Evolutionary conservation across 2,797 vertebrate genomes (phyloP).

Genomic region (Nannoperca obscura): DNA sequence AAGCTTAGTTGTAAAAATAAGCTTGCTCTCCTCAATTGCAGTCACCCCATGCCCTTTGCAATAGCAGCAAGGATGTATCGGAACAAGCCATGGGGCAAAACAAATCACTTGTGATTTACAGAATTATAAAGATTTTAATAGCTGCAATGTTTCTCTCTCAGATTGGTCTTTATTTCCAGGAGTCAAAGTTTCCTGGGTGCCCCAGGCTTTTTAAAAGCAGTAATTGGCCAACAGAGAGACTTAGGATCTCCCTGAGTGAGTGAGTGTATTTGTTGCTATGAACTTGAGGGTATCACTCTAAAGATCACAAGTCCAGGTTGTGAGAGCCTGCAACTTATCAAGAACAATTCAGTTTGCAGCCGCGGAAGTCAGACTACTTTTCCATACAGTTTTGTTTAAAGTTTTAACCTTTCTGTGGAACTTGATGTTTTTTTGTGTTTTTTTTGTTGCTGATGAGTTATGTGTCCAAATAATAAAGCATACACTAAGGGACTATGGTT

Average conservation of each 20-base stretch:
- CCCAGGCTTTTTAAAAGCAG: constrained; percentile 86
- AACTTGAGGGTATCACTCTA: constrained; percentile 88
- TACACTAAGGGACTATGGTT: constrained; percentile 68
- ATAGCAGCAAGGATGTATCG: constrained; percentile 86
- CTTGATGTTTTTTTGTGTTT: constrained; percentile 53
- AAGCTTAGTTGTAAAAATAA: constrained; percentile 87
- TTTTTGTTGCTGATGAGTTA: constrained; percentile 81
- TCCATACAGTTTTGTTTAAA: constrained; percentile 80
- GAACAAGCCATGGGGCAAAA: constrained; percentile 89
- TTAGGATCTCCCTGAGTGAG: constrained; percentile 85
- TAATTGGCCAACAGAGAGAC: constrained; percentile 91
- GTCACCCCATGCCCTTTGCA: constrained; percentile 84
- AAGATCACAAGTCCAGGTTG: constrained; percentile 86
- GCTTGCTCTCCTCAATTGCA: constrained; percentile 83
- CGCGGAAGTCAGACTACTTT: constrained; percentile 76
- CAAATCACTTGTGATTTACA: constrained; percentile 90
- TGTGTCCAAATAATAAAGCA: constrained; percentile 78
- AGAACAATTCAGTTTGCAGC: constrained; percentile 81
- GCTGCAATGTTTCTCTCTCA: constrained; percentile 86
- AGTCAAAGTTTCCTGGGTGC: constrained; percentile 89
- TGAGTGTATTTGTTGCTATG: constrained; percentile 88
- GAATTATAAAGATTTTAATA: constrained; percentile 92
- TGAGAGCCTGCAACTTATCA: constrained; percentile 84
- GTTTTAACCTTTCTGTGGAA: constrained; percentile 79
- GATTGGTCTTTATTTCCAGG: constrained; percentile 90